These are phyloP conservation scores for Muscicapa adusta DNA, from an alignment of 2,113 vertebrate species.

Conservation along the genomic window DNA sequence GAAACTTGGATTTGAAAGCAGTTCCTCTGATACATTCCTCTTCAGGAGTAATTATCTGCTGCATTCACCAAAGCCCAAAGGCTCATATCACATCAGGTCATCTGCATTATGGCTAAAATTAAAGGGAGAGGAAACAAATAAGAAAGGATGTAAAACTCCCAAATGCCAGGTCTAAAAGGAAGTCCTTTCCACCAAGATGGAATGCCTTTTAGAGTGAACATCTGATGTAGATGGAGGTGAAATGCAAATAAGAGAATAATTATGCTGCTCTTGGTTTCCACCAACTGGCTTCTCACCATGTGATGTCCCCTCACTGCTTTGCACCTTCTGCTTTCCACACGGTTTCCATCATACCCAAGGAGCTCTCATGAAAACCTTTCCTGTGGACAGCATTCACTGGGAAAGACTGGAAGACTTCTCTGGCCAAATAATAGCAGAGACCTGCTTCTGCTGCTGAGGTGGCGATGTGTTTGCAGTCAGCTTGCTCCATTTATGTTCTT, in stretches of 20 bases:
- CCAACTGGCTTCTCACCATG: not conserved
- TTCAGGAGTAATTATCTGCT: slow-evolving; percentile 26
- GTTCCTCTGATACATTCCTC: slow-evolving; percentile 47
- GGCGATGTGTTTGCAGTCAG: not conserved
- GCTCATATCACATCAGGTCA: not conserved
- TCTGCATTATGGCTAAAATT: not conserved
- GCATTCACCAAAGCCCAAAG: slow-evolving; percentile 4
- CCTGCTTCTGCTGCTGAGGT: not conserved
- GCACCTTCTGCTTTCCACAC: not conserved
- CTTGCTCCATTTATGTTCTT: not conserved
- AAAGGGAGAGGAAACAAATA: not conserved
- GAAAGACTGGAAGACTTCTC: not conserved
- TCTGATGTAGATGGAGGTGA: not conserved
- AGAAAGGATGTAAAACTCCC: not conserved
- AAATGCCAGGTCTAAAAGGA: not conserved
- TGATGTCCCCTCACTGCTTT: not conserved
- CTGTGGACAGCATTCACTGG: not conserved
- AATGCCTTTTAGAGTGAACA: not conserved
- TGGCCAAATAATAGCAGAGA: not conserved
- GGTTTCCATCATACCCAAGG: not conserved
- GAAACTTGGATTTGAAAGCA: slow-evolving; percentile 54
- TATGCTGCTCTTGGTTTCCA: not conserved
- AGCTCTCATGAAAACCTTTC: not conserved
- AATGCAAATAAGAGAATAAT: not conserved
- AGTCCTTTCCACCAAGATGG: not conserved